Conservation (phyloP, 2,888 invertebrate species). For the Campoletis raptor region DNA sequence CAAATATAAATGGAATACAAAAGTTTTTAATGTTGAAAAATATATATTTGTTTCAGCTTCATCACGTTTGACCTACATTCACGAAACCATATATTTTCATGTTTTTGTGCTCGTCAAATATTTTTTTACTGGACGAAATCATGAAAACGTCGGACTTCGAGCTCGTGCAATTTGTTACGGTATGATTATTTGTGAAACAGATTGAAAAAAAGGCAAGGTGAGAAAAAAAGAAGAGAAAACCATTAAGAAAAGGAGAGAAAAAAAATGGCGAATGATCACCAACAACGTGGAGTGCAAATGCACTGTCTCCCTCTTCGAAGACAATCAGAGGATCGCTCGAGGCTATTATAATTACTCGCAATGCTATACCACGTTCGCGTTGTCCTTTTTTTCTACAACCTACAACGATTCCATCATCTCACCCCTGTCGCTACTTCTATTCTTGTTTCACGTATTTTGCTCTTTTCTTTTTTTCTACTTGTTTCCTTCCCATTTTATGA, state of each 20-base stretch:
- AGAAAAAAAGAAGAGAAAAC: slow-evolving; percentile 10
- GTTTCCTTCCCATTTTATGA: slow-evolving; percentile 33
- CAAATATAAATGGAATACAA: not conserved
- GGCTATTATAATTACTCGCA: slow-evolving; percentile 77
- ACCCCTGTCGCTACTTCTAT: slow-evolving; percentile 39
- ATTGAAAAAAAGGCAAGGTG: slow-evolving; percentile 35
- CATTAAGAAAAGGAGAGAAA: slow-evolving; percentile 17
- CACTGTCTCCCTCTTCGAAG: slow-evolving; percentile 35
- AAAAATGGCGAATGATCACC: slow-evolving; percentile 44
- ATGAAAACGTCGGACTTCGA: slow-evolving; percentile 40
- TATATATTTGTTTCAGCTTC: not conserved
- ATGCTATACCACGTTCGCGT: slow-evolving; percentile 55
- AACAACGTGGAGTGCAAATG: slow-evolving; percentile 34
- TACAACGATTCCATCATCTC: slow-evolving; percentile 27
- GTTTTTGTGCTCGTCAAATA: slow-evolving; percentile 9
- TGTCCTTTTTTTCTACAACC: slow-evolving; percentile 49
- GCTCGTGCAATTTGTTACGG: slow-evolving; percentile 58
- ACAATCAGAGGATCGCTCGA: slow-evolving; percentile 68
- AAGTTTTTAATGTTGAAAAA: not conserved
- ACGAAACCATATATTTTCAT: not conserved
- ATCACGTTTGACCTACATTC: not conserved
- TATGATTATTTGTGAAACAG: slow-evolving; percentile 52
- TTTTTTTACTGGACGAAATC: slow-evolving; percentile 10
- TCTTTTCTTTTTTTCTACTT: slow-evolving; percentile 6
- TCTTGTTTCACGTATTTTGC: slow-evolving; percentile 3